Evolutionary conservation across 2,113 vertebrate genomes (phyloP).

Genomic region (Callipepla californica): DNA sequence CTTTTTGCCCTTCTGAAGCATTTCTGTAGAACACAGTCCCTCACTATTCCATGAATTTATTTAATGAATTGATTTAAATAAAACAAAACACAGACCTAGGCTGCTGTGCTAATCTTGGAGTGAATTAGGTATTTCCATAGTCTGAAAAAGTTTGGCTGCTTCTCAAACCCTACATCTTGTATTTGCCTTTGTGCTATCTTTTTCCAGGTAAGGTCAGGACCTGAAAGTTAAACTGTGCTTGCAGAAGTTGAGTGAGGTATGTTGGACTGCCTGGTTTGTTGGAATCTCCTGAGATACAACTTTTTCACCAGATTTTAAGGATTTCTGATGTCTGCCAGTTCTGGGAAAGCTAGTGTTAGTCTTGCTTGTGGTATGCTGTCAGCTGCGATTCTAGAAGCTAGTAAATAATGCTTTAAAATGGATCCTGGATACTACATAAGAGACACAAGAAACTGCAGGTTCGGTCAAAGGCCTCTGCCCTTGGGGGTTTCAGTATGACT

Average conservation of each 20-base stretch:
- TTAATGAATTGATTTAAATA: neutral
- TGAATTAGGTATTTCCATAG: neutral
- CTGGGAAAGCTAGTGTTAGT: neutral
- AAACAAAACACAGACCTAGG: neutral
- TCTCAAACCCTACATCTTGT: neutral
- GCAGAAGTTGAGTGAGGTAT: neutral
- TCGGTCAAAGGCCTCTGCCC: neutral
- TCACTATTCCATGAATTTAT: neutral
- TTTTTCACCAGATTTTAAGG: slow-evolving; percentile 11
- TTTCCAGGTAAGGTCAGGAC: slow-evolving; percentile 17
- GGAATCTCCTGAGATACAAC: neutral
- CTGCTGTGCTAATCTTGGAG: neutral
- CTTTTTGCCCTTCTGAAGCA: neutral
- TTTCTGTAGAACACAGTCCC: neutral
- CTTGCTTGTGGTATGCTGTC: neutral
- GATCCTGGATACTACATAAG: neutral
- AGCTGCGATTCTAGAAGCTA: neutral
- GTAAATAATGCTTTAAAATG: slow-evolving; percentile 9
- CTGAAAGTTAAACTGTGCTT: neutral
- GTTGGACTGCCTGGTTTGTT: neutral
- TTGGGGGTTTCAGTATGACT: neutral
- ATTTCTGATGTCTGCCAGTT: slow-evolving; percentile 7
- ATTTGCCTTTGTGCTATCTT: slow-evolving; percentile 34
- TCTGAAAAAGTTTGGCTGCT: slow-evolving; percentile 9
- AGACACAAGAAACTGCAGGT: neutral